Conservation (phyloP, 2,888 invertebrate species). For the Terebella lapidaria region DNA sequence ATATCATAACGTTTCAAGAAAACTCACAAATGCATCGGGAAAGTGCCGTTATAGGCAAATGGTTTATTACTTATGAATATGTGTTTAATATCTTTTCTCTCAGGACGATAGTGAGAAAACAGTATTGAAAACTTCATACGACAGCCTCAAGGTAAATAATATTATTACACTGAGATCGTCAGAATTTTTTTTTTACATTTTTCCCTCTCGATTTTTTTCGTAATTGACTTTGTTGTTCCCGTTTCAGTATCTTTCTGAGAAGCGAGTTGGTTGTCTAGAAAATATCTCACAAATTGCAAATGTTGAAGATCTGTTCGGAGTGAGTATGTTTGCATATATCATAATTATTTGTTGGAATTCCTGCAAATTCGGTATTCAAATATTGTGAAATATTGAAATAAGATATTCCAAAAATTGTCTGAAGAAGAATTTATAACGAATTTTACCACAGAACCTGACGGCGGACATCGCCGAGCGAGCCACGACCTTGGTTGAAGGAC, state of each 20-base stretch:
- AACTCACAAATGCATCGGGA: no score
- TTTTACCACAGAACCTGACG: not conserved
- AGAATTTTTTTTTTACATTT: not conserved
- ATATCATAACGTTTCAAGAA: no score
- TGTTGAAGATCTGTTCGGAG: conserved; percentile 43
- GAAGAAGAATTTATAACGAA: no score
- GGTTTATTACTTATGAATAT: no score
- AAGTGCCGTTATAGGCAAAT: no score
- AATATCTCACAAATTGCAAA: conserved; percentile 36
- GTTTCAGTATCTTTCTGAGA: conserved; percentile 26
- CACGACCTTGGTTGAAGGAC: conserved; percentile 26
- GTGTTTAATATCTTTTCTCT: no score
- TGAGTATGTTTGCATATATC: no score
- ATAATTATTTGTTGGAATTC: no score
- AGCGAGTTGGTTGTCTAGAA: conserved; percentile 38
- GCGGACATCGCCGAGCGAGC: conserved; percentile 32
- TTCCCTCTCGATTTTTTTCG: not conserved
- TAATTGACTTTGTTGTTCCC: no score
- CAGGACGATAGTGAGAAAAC: conserved; percentile 3
- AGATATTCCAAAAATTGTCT: no score
- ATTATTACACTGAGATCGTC: not conserved
- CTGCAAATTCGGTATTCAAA: no score
- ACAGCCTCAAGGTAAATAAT: conserved; percentile 1
- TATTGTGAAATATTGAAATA: no score
- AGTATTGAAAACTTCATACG: conserved; percentile 3